Conservation (phyloP, 1,140 invertebrate genomes). For the Bactericera cockerelli region DNA sequence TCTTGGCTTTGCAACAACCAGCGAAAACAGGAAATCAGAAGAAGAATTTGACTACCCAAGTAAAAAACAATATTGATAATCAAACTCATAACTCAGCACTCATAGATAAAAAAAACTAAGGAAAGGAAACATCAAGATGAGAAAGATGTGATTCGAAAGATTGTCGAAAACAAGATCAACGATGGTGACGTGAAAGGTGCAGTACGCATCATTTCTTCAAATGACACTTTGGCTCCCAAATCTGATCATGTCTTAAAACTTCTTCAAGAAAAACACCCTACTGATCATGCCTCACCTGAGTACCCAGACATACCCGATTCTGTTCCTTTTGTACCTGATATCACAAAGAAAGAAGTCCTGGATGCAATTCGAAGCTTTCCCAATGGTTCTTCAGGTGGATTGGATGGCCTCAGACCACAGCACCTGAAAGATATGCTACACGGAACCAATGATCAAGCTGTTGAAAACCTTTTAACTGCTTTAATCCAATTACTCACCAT, state of each 20-base stretch:
- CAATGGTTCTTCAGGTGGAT: not conserved
- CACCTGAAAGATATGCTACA: not conserved
- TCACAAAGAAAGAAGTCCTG: not conserved
- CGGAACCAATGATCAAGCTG: not conserved
- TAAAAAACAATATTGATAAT: too few relatives aligned
- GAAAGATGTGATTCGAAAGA: too few relatives aligned
- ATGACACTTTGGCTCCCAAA: not conserved
- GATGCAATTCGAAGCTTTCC: not conserved
- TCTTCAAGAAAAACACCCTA: not conserved
- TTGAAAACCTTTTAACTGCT: not conserved
- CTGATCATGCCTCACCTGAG: not conserved
- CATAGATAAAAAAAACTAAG: too few relatives aligned
- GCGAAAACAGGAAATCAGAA: too few relatives aligned
- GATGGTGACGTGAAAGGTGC: not conserved
- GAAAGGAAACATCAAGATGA: too few relatives aligned
- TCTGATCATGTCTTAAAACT: not conserved
- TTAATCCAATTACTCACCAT: too few relatives aligned
- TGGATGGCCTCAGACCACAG: not conserved
- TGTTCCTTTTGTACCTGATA: not conserved
- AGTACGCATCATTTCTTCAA: not conserved
- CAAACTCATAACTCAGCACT: too few relatives aligned
- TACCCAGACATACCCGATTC: not conserved
- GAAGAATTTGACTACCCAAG: too few relatives aligned
- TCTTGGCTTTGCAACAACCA: too few relatives aligned
- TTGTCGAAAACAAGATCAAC: not conserved